phyloP scores from a whole-genome alignment of 2,113 vertebrate species.

The Otis tarda region DNA sequence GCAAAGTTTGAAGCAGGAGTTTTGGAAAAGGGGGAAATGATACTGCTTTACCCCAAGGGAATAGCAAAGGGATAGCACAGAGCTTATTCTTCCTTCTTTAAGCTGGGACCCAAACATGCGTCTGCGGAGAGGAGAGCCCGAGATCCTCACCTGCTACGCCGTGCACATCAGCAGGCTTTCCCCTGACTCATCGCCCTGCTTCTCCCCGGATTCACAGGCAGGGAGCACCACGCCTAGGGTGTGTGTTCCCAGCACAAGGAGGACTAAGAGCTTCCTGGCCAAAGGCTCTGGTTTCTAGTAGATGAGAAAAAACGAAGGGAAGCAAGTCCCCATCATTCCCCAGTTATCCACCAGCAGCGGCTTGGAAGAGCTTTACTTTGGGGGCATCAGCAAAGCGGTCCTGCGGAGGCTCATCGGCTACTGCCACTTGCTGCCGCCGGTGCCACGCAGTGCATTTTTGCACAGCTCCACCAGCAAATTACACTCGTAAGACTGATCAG shows the following conservation, averaged over 20 bases:
- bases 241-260: accelerated
- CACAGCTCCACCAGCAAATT: neutral
- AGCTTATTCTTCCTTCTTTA: neutral
- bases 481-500: accelerated
- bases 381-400: accelerated
- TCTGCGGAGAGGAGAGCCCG: accelerated
- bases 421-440: accelerated
- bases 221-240: accelerated
- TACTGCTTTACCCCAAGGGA: neutral
- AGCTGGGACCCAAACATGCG: neutral
- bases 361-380: neutral
- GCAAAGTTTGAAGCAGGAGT: neutral
- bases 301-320: neutral
- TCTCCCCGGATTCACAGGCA: neutral
- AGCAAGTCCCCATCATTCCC: neutral
- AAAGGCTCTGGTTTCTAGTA: neutral
- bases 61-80: neutral
- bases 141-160: neutral
- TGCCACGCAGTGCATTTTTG: neutral
- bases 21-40: neutral
- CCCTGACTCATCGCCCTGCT: neutral
- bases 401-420: neutral
- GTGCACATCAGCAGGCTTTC: neutral
- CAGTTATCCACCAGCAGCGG: neutral
- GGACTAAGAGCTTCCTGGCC: neutral